Base-by-base conservation (phyloP, 1,140 invertebrate species). In the Papilio helenus region DNA sequence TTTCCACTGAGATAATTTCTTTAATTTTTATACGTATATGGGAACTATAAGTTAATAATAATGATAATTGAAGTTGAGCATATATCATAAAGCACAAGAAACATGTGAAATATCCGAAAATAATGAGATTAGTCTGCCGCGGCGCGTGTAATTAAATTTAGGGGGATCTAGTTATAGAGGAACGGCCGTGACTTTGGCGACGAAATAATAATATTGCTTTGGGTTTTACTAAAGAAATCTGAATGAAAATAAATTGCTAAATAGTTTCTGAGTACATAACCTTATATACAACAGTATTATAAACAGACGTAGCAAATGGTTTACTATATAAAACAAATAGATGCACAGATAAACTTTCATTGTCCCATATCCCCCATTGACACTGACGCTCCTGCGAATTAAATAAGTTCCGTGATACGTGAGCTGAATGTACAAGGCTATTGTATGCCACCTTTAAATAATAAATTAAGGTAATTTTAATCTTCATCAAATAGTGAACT, bases 81-180 rank as follows among this genome's bases (percentile, higher is more conserved):
- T 18, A 34, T 7, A 8, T 16, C 29, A 34, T 14, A 16, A 29
- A 34, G 0, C 26, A 68, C 10, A 29, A 16, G 14, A 29, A 34
- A 26, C 23, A 68, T 3, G 58, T 26, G 26, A 23, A 29, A 74
- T 74, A 74, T 26, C n/a, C 44, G 3, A 29, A 51, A 16, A 58
- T 76, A 76, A 76, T 76, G 51, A 55, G 74, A 76, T 76, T 42
- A 76, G 16, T n/a, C 34, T 29, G 18, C 18, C 51, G 18, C 18
- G 74, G 20, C 7, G 49, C 51, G 74, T 20, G 18, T 76, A 76
- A 76, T 76, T 76, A 61, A 76, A 61, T 76, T 76, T 61, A 34
- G 49, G 10, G 12, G 26, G 61, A 76, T 58, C 51, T 61, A 39
- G 23, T 76, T 76, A 76, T 8, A 39, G n/a, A n/a, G 26, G 8